Percentiles rank a stretch among this genome's conserved stretches.
These are phyloP conservation scores for Protaetia brevitarsis DNA, from an alignment of 1,140 invertebrate species.

Conservation along the genomic window DNA sequence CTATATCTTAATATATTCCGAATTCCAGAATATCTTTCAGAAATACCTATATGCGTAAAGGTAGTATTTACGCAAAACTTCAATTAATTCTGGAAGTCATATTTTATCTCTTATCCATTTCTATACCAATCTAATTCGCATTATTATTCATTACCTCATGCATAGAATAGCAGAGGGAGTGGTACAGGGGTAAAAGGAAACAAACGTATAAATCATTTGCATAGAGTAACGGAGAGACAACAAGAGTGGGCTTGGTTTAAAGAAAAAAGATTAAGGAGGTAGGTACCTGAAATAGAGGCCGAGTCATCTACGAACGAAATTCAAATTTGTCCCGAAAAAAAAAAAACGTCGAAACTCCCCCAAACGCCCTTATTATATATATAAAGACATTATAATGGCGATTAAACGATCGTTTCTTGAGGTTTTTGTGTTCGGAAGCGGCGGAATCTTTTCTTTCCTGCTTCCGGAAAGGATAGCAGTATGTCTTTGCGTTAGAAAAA, in stretches of 20 bases:
- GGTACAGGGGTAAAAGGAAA: too few species aligned
- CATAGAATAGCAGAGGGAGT: too few species aligned
- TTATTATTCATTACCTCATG: too few species aligned
- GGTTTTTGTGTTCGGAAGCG: background rate
- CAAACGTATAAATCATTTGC: slow-evolving; percentile 1
- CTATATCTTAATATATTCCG: too few species aligned
- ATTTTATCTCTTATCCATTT: too few species aligned
- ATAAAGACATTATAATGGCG: slow-evolving; percentile 11
- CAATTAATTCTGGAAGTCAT: too few species aligned
- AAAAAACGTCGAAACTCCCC: background rate
- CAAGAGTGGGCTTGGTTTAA: background rate
- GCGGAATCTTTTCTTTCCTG: background rate
- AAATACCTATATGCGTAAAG: too few species aligned
- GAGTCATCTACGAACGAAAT: background rate
- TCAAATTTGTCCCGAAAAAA: background rate
- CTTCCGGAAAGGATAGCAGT: too few species aligned
- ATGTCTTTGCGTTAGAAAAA: background rate
- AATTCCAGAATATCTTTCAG: too few species aligned
- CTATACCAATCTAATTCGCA: too few species aligned
- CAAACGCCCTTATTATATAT: slow-evolving; percentile 1
- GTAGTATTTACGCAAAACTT: too few species aligned
- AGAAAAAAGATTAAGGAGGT: background rate
- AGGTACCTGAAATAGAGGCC: background rate
- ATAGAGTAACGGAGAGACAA: background rate
- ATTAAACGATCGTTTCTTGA: background rate